A percentile compares a stretch with the other conserved stretches of the same genome.
Conservation (phyloP, 2,888 invertebrate species). For the Tipula helvola region DNA sequence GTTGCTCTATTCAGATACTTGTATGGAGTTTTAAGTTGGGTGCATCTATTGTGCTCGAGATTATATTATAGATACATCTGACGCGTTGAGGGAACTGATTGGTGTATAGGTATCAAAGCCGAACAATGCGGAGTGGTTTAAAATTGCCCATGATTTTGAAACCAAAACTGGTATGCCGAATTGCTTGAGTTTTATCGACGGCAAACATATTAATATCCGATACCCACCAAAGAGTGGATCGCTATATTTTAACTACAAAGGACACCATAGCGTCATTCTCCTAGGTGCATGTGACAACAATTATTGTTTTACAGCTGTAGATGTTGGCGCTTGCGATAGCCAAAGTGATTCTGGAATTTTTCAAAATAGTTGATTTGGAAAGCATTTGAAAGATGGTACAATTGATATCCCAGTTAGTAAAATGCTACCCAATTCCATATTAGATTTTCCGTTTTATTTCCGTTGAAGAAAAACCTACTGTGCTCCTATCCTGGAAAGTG, state of each 20-base stretch:
- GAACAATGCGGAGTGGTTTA: slow-evolving; percentile 17
- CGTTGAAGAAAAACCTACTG: slow-evolving; percentile 14
- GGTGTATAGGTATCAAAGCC: slow-evolving; percentile 16
- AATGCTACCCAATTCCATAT: too few species aligned
- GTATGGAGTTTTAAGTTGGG: background rate
- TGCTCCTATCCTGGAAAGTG: too few species aligned
- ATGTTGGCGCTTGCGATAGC: slow-evolving; percentile 12
- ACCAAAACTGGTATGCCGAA: slow-evolving; percentile 15
- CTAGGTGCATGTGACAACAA: slow-evolving; percentile 12
- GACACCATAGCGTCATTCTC: slow-evolving; percentile 10
- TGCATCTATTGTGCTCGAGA: too few species aligned
- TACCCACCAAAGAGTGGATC: too few species aligned
- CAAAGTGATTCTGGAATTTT: too few species aligned
- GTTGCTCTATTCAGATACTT: background rate
- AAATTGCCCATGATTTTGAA: slow-evolving; percentile 17
- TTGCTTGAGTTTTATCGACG: slow-evolving; percentile 12
- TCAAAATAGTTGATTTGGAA: background rate
- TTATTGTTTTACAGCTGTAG: slow-evolving; percentile 13
- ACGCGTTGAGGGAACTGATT: too few species aligned
- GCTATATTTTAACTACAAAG: too few species aligned
- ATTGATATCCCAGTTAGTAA: too few species aligned
- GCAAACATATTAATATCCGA: slow-evolving; percentile 11
- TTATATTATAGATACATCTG: too few species aligned
- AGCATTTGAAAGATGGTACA: too few species aligned
- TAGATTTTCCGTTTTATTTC: slow-evolving; percentile 11